Evolutionary conservation across 1,140 invertebrate genomes (phyloP), one percentile per base, ranked within the genome.

Genomic region (Spodoptera frugiperda): DNA sequence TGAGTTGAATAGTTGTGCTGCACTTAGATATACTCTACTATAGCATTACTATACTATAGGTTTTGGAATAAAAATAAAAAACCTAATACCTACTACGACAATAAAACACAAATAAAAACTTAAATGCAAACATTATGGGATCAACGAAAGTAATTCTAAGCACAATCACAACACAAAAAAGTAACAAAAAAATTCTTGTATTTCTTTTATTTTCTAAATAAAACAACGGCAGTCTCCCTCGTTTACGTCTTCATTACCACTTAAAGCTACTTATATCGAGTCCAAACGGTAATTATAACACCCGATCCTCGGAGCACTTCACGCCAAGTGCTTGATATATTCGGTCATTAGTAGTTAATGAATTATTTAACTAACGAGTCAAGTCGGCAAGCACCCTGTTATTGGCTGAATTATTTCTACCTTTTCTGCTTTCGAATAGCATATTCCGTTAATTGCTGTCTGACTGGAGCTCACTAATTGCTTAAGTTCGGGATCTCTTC

Each of bases 371-470:
- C 81, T 84, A 87, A 89, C 85, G 88, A 89, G 84, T 84, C 76
- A 88, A 85, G 81, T 81, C 82, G 76, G 68, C 81, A 74, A 79
- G 61, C 59, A 74, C 72, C 68, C 81, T 79, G 84, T 89, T 93
- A 92, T 93, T 90, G 85, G 84, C 85, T 87, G 88, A 91, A 92
- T 90, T 89, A 91, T 90, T 89, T 90, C 89, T 88, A 90, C 87
- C 87, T 90, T 91, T 92, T 88, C 87, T 87, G 81, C 84, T 84
- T 89, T 90, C 89, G 90, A 91, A 92, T 92, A 90, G 88, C 88
- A 90, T 91, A 89, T 89, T 87, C 83, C 89, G 81, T 91, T 93
- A 93, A 93, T 93, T 93, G 90, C 91, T 91, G 91, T 93, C 90
- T 89, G 89, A 87, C 88, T 91, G 81, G 87, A 88, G 82, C 86